Conservation (phyloP, 2,113 vertebrate species). For the Notothenia coriiceps region DNA sequence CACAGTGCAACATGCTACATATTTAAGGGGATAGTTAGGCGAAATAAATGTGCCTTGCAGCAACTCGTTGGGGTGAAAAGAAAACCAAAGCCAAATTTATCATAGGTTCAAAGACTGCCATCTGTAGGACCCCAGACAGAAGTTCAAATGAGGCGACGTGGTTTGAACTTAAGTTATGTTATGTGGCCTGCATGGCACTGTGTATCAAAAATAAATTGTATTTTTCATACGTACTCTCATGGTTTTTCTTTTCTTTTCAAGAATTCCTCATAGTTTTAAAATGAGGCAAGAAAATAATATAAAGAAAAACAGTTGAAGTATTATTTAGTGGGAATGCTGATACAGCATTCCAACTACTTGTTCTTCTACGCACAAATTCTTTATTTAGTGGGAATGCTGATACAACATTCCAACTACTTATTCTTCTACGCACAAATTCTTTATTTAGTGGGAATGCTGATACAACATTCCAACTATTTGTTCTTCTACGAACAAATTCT, state of each 20-base stretch:
- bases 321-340: too few relatives aligned
- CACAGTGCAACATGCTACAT: neutral
- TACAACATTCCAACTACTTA: too few relatives aligned
- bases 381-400: too few relatives aligned
- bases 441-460: too few relatives aligned
- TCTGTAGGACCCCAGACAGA: slow-evolving; percentile 77
- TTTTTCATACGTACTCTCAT: neutral
- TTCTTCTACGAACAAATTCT: too few relatives aligned
- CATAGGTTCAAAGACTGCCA: slow-evolving; percentile 77
- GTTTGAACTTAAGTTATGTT: neutral
- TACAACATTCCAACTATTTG: too few relatives aligned
- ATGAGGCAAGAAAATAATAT: neutral
- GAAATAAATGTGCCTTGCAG: slow-evolving; percentile 18
- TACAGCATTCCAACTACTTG: too few relatives aligned
- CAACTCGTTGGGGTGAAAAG: slow-evolving; percentile 36
- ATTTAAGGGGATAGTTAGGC: slow-evolving; percentile 12
- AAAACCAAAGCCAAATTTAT: slow-evolving; percentile 47
- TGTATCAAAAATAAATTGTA: neutral
- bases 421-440: too few relatives aligned
- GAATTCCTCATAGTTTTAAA: neutral
- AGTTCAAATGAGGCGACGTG: slow-evolving; percentile 58
- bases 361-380: too few relatives aligned
- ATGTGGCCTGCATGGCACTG: neutral
- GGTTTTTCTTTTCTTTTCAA: neutral
- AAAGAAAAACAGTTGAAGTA: neutral